Percentiles rank a stretch among this genome's conserved stretches.
These are phyloP conservation scores for Pelagia noctiluca DNA, from an alignment of 30 jellyfish, hydroid and myxozoan species.

Conservation along the genomic window DNA sequence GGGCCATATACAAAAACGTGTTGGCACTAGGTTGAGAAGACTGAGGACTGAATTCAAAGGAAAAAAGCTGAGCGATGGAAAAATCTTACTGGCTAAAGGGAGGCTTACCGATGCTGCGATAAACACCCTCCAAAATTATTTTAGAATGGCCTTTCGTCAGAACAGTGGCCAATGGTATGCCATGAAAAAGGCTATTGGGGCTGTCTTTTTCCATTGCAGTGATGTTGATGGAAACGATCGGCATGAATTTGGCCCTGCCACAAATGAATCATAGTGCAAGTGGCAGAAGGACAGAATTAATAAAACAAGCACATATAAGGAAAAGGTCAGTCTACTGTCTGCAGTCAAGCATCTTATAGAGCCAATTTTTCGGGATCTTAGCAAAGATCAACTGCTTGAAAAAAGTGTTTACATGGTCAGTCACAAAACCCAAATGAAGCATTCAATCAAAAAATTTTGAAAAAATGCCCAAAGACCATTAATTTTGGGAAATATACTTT, in stretches of 20 bases:
- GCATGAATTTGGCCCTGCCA: constrained; percentile 65
- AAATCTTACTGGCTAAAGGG: constrained; percentile 58
- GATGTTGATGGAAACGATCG: constrained; percentile 51
- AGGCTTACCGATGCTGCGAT: constrained; percentile 73
- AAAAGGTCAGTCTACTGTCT: constrained; percentile 55
- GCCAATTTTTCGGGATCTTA: constrained; percentile 47
- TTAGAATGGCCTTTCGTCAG: constrained; percentile 81
- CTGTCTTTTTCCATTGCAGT: constrained; percentile 63
- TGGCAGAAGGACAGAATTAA: constrained; percentile 50
- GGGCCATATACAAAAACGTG: constrained; percentile 81
- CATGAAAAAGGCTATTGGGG: constrained; percentile 75
- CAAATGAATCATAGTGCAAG: constrained; percentile 65
- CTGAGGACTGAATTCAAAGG: constrained; percentile 46
- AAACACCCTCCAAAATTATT: constrained; percentile 73
- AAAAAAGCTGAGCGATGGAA: constrained; percentile 64
- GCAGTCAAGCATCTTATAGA: constrained; percentile 34
- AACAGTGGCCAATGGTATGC: constrained; percentile 59
- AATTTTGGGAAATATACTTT: constrained; percentile 37
- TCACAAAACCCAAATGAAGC: constrained; percentile 70
- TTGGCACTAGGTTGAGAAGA: constrained; percentile 74
- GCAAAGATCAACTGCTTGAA: constrained; percentile 40
- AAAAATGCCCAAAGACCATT: constrained; percentile 42
- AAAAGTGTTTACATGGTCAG: constrained; percentile 57
- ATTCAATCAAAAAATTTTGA: constrained; percentile 37
- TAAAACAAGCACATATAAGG: constrained; percentile 42